Percentiles rank a stretch among this genome's conserved stretches.
Conservation (phyloP, 2,113 vertebrate species). For the Hydropotes inermis region DNA sequence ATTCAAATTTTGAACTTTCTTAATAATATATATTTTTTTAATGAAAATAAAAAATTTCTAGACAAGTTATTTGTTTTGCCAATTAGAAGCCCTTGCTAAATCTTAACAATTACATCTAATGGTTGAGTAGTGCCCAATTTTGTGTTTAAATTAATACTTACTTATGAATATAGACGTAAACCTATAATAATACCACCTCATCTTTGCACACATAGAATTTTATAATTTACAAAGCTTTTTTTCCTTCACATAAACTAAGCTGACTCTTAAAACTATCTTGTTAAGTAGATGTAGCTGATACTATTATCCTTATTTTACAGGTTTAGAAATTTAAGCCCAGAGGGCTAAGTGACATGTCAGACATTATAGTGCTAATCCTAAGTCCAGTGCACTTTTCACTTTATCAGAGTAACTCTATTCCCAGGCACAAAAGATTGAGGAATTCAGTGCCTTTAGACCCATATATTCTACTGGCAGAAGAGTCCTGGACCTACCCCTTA, state of each 20-base stretch:
- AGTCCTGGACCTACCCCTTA: background rate
- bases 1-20: slow-evolving; percentile 19
- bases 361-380: background rate
- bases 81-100: background rate
- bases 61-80: background rate
- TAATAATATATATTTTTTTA: background rate
- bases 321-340: background rate
- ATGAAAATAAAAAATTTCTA: slow-evolving; percentile 1
- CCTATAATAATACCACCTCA: background rate
- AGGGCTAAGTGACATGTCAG: background rate
- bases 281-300: background rate
- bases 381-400: background rate
- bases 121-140: background rate
- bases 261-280: background rate
- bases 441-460: background rate
- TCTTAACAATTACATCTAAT: background rate
- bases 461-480: background rate
- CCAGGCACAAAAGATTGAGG: background rate
- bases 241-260: background rate
- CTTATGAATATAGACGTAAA: background rate
- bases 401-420: background rate
- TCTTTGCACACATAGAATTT: background rate
- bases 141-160: slow-evolving; percentile 3
- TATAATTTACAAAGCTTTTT: background rate
- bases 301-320: background rate